Percentiles rank a stretch among this genome's conserved stretches.
Evolutionary conservation across 2,888 invertebrate species (phyloP).

Genomic region (Hemistola chrysoprasaria): DNA sequence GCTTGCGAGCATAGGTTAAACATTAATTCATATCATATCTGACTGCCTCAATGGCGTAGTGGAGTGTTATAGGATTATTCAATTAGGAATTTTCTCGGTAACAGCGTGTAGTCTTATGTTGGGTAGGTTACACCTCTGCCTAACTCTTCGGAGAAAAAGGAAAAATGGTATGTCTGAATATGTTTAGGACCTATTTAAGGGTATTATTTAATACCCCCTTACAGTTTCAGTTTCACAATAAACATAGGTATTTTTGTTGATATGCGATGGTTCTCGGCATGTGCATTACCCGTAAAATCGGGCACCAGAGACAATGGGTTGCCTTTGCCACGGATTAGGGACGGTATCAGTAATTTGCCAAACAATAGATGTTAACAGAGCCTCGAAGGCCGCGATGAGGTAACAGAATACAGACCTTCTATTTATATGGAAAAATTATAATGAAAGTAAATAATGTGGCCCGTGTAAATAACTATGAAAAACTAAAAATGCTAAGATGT

Average conservation of each 20-base stretch:
- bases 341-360: constrained; percentile 68
- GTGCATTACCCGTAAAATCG: constrained; percentile 68
- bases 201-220: neutral
- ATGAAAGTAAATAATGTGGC: constrained; percentile 37
- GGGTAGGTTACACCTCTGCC: too few relatives aligned
- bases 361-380: constrained; percentile 74
- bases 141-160: too few relatives aligned
- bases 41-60: too few relatives aligned
- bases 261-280: constrained; percentile 38
- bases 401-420: constrained; percentile 48
- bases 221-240: constrained; percentile 20
- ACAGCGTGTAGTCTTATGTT: too few relatives aligned
- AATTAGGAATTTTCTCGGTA: too few relatives aligned
- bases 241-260: constrained; percentile 17
- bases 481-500: too few relatives aligned
- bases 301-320: constrained; percentile 64
- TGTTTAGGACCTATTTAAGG: too few relatives aligned
- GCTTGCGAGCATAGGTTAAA: too few relatives aligned
- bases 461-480: constrained; percentile 13
- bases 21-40: too few relatives aligned
- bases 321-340: constrained; percentile 63
- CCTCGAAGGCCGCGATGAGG: constrained; percentile 66
- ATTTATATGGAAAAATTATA: constrained; percentile 38
- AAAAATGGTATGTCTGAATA: too few relatives aligned
- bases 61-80: too few relatives aligned